phyloP scores from a whole-genome alignment of 2,113 vertebrate species.

The Protobothrops mucrosquamatus region DNA sequence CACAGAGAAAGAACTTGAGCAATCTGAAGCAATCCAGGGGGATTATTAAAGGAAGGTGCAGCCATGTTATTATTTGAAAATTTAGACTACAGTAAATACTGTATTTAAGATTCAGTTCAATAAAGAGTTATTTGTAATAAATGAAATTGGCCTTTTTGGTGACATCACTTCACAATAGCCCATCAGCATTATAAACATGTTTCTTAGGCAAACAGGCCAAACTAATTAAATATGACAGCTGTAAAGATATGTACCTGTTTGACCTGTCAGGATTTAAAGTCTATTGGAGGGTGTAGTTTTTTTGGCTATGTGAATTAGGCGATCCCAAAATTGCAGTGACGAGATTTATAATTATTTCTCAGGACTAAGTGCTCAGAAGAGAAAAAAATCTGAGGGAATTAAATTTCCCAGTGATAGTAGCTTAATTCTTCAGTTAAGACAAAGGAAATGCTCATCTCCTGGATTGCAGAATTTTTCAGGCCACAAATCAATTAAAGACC shows the following conservation, averaged over 20 bases:
- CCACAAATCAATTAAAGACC: background rate
- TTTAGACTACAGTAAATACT: background rate
- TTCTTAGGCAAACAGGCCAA: background rate
- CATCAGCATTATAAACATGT: background rate
- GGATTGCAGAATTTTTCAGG: background rate
- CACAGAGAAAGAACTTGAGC: background rate
- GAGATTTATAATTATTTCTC: background rate
- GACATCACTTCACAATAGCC: background rate
- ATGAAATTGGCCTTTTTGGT: background rate
- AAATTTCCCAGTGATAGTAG: background rate
- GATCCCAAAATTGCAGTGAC: background rate
- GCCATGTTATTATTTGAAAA: background rate
- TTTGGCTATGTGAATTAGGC: background rate
- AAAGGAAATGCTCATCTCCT: background rate
- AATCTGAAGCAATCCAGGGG: background rate
- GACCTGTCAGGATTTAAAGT: background rate
- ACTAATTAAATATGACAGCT: background rate
- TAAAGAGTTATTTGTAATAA: slow-evolving; percentile 3
- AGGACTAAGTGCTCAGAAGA: background rate
- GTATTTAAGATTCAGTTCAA: background rate
- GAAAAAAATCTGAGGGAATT: background rate
- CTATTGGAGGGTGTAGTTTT: background rate
- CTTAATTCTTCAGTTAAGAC: background rate
- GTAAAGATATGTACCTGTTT: background rate
- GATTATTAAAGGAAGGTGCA: background rate